Evolutionary conservation across 2,888 invertebrate genomes (phyloP).

Genomic region (Rotaria socialis): DNA sequence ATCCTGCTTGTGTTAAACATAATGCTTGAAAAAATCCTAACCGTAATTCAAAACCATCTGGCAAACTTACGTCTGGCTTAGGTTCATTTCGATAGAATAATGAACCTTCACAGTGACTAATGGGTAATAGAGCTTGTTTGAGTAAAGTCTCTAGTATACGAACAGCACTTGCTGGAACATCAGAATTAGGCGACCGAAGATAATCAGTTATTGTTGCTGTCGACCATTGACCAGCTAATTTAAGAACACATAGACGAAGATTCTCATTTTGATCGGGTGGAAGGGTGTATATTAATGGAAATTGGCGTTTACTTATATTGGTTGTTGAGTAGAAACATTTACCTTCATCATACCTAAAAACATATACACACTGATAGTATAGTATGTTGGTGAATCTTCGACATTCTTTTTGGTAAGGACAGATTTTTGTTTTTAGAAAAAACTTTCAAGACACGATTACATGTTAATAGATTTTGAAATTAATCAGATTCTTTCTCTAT

Average conservation of each 20-base stretch:
- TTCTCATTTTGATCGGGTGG: background rate
- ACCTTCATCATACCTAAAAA: background rate
- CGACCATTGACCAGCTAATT: background rate
- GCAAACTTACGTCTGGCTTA: background rate
- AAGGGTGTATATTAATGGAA: background rate
- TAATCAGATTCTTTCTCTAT: too few species aligned
- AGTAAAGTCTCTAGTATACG: conserved; percentile 21
- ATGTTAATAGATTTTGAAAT: too few species aligned
- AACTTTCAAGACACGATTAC: too few species aligned
- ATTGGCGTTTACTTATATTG: background rate
- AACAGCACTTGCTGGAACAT: background rate
- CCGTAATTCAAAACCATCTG: conserved; percentile 9
- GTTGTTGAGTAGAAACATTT: background rate
- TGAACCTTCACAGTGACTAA: background rate
- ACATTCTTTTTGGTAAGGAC: too few species aligned
- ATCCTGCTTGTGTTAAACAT: background rate
- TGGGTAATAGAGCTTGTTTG: background rate
- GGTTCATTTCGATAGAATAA: background rate
- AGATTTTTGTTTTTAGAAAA: too few species aligned
- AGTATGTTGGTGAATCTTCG: too few species aligned
- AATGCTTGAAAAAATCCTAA: conserved; percentile 22
- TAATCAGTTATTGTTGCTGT: background rate
- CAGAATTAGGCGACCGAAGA: background rate
- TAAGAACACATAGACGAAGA: background rate
- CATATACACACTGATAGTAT: too few species aligned